Base-by-base conservation (phyloP, 2,888 invertebrate genomes). In the Cremastobaeus sp. region DNA sequence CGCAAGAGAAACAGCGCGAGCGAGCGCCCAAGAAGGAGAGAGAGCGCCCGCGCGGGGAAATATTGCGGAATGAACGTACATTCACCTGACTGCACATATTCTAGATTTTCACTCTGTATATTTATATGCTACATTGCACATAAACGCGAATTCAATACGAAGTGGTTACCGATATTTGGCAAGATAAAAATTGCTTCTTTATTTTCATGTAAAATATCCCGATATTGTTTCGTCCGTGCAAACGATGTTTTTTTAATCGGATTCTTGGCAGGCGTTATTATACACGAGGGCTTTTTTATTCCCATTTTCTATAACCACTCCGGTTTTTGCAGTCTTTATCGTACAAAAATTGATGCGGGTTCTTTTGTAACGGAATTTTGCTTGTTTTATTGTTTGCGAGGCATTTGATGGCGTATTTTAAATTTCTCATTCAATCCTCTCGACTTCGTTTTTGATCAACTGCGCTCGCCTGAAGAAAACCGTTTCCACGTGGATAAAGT, bases 101-200 rank as follows among this genome's bases (percentile, higher is more conserved):
- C 59, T 52, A 43, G 65, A 65, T 71, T 71, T 65, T 39, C 59
- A 52, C 71, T 59, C 45, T 71, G 55, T 71, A 71, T 55, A 71
- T 65, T 69, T 65, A 64, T 59, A 65, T 50, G 65, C 39, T 54
- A 65, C 59, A 72, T 72, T 72, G 48, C 62, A 64, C 62, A 17
- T 52, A 48, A 64, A 70, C 48, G 62, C 43, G 48, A 43, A 64
- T 70, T 55, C 64, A 43, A 64, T 64, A 21, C 62, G 35, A 57
- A 50, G 50, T 43, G 41, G 47, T 55, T 57, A 57, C 35, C 62
- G 35, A 43, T 50, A 60, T 57, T 70, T 64, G 55, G 35, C 20
- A 50, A 64, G 55, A 70, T 70, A 47, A 62, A 70, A 70, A 64
- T 60, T 48, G 55, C 21, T 70, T 62, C 47, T 55, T 62, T 70